phyloP scores from a whole-genome alignment of 2,888 invertebrate species.

The Conops quadrifasciatus region DNA sequence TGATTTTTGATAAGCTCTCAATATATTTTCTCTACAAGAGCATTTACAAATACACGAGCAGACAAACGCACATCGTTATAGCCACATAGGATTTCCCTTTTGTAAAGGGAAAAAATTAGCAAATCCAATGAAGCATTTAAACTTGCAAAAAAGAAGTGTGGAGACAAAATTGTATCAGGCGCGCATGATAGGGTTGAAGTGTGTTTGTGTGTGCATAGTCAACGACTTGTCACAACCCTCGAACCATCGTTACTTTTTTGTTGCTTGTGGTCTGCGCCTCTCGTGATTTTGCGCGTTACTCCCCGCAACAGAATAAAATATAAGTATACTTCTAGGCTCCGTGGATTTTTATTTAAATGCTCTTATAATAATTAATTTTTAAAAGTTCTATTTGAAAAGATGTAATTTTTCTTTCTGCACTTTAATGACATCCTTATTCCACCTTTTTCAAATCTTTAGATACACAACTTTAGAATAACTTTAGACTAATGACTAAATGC shows the following conservation, averaged over 20 bases:
- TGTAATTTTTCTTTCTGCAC: no score
- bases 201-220: neutral
- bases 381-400: no score
- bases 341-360: neutral
- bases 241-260: neutral
- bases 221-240: constrained; percentile 16
- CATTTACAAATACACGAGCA: neutral
- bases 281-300: constrained; percentile 16
- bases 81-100: no score
- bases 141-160: neutral
- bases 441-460: no score
- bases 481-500: no score
- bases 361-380: neutral
- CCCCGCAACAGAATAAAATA: neutral
- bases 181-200: constrained; percentile 27
- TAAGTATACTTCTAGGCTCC: neutral
- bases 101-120: neutral
- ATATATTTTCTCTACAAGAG: constrained; percentile 43
- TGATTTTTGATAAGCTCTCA: constrained; percentile 61
- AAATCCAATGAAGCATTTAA: constrained; percentile 17
- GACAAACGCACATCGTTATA: neutral
- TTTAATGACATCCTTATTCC: no score
- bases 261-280: constrained; percentile 11
- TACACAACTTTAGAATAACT: no score
- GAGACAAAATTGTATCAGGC: neutral